Base-by-base conservation (phyloP, 2,797 vertebrate species). In the Pterois miles region DNA sequence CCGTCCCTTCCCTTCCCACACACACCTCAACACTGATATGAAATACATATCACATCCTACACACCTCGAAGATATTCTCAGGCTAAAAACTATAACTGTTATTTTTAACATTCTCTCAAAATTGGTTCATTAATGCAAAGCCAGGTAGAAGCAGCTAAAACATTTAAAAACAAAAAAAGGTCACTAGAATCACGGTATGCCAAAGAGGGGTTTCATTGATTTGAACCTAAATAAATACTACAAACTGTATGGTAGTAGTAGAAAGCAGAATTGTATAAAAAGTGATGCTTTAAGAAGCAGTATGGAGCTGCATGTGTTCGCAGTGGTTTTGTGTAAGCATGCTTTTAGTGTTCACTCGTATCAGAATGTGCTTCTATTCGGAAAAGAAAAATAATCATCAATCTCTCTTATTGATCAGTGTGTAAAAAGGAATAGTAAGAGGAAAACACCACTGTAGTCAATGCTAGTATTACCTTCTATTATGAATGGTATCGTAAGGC, bases 311-410 rank as follows among this genome's bases (percentile, higher is more conserved):
- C 43, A 76, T 33, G 77, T 77, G 71, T 64, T 53, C 3, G 46
- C 54, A 27, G 69, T 65, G 65, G 56, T 74, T 70, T 85, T 77
- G 70, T 66, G 40, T 68, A 77, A 84, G 89, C 88, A 71, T 80
- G 81, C 48, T 36, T 75, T 91, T 93, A 93, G 92, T 94, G 92
- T 94, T 93, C 76, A 86, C 88, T 87, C 84, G 84, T 80, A 81
- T 87, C 88, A 89, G 83, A 71, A 81, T 89, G 89, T 84, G 88
- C 87, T 88, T 91, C 79, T 85, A 79, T 58, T 34, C 33, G 76
- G 58, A 67, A 66, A 78, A 67, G 23, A 36, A 63, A 63, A 68
- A 74, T n/a, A 77, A 81, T 73, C 9, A 73, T 62, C 79, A 76
- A 63, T 57, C 65, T 52, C 33, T 63, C 56, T 73, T 54, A 67